Percentiles rank a stretch among this genome's conserved stretches.
Evolutionary conservation across 2,113 vertebrate species (phyloP).

Genomic region (Stegastes partitus): DNA sequence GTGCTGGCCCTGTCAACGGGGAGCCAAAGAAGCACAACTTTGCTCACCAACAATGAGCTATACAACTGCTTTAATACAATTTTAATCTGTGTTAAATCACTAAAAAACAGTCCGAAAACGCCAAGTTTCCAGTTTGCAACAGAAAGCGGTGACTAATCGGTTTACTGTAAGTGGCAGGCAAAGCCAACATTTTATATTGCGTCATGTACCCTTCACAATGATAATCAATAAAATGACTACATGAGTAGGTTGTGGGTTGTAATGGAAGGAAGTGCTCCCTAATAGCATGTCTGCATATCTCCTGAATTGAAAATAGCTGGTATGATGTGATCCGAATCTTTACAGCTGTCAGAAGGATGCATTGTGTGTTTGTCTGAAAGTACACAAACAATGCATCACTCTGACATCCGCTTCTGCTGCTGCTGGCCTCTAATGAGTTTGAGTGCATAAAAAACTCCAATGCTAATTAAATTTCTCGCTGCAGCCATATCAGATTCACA

Average conservation of each 20-base stretch:
- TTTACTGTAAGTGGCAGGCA: slow-evolving; percentile 12
- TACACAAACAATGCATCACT: slow-evolving; percentile 22
- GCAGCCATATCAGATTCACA: slow-evolving; percentile 26
- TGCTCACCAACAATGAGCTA: not conserved
- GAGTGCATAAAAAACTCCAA: slow-evolving; percentile 46
- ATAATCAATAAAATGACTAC: slow-evolving; percentile 69
- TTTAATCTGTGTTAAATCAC: too few species aligned
- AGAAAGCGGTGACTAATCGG: not conserved
- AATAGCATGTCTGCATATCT: slow-evolving; percentile 54
- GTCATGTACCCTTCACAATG: slow-evolving; percentile 31
- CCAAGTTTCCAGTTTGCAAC: not conserved
- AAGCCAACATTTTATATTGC: slow-evolving; percentile 30
- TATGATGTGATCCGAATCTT: slow-evolving; percentile 34
- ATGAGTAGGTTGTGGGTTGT: slow-evolving; percentile 62
- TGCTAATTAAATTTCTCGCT: slow-evolving; percentile 56
- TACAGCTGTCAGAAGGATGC: slow-evolving; percentile 9
- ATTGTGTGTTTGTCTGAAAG: slow-evolving; percentile 31
- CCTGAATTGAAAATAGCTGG: slow-evolving; percentile 21
- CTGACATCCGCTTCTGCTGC: slow-evolving; percentile 26
- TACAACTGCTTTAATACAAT: not conserved
- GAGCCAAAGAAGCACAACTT: too few species aligned
- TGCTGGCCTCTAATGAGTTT: slow-evolving; percentile 38
- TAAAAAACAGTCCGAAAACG: not conserved
- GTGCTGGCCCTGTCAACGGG: not conserved
- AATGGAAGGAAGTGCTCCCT: slow-evolving; percentile 77